These are phyloP conservation scores for Gymnocephalus cernua DNA, from an alignment of 2,113 vertebrate genomes.

Conservation along the genomic window DNA sequence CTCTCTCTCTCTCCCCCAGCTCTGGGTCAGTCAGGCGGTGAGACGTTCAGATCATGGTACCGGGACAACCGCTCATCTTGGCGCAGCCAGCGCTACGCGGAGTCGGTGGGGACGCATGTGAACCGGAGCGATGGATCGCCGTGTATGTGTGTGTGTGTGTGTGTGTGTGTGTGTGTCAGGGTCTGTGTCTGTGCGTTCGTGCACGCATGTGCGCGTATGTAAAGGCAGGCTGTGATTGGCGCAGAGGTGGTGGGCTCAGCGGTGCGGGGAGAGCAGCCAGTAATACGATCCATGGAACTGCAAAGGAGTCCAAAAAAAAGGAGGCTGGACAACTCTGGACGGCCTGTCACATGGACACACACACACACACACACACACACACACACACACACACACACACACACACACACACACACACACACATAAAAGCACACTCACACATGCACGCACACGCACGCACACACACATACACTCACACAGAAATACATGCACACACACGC, in stretches of 20 bases:
- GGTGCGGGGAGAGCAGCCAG: conserved; percentile 65
- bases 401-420: background rate
- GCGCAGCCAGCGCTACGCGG: conserved; percentile 67
- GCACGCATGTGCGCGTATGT: conserved; percentile 47
- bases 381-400: conserved; percentile 6
- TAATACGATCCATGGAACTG: conserved; percentile 70
- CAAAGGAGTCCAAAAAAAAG: conserved; percentile 48
- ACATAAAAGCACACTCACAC: conserved; percentile 11
- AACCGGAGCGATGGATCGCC: conserved; percentile 45
- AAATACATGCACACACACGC: conserved; percentile 5
- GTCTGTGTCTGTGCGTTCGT: conserved; percentile 25
- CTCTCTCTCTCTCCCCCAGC: conserved; percentile 15
- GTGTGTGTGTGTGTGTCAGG: no score
- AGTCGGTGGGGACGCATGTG: conserved; percentile 63
- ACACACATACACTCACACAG: conserved; percentile 1
- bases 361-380: conserved; percentile 6
- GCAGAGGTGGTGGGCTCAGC: conserved; percentile 76
- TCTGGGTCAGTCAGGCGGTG: conserved; percentile 55
- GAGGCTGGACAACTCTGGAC: conserved; percentile 57
- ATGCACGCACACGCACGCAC: background rate
- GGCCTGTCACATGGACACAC: conserved; percentile 61
- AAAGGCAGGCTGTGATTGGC: conserved; percentile 70
- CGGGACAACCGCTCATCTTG: conserved; percentile 69
- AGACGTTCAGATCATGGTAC: conserved; percentile 52
- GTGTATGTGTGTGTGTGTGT: background rate